phyloP scores from a whole-genome alignment of 1,140 invertebrate genomes.

The Oedothorax gibbosus region DNA sequence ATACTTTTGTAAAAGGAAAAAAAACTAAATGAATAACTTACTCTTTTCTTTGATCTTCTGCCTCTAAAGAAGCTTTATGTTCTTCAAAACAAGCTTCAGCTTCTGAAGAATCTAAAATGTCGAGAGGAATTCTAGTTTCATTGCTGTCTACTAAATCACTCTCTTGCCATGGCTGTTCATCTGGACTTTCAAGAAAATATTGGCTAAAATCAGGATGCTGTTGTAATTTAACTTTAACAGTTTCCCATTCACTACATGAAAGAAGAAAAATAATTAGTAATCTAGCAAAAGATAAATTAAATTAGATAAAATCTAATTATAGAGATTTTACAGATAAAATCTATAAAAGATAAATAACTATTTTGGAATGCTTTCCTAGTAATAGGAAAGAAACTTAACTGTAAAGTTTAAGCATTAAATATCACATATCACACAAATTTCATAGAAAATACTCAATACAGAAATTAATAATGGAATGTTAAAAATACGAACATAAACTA shows the following conservation, averaged over 20 bases:
- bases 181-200: slow-evolving; percentile 80
- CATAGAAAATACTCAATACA: too few relatives aligned
- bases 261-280: background rate
- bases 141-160: slow-evolving; percentile 75
- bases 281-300: background rate
- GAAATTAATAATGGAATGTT: too few relatives aligned
- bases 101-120: slow-evolving; percentile 89
- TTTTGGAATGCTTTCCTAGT: too few relatives aligned
- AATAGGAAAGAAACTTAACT: too few relatives aligned
- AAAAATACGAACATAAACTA: too few relatives aligned
- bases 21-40: slow-evolving; percentile 71
- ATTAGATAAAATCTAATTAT: too few relatives aligned
- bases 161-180: slow-evolving; percentile 85
- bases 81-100: slow-evolving; percentile 92
- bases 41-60: slow-evolving; percentile 90
- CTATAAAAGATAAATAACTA: too few relatives aligned
- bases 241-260: slow-evolving; percentile 82
- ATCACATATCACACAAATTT: too few relatives aligned
- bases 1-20: slow-evolving; percentile 19
- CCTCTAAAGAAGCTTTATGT: slow-evolving; percentile 89
- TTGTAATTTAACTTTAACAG: slow-evolving; percentile 84
- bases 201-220: slow-evolving; percentile 89
- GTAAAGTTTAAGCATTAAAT: too few relatives aligned
- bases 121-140: slow-evolving; percentile 84
- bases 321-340: too few relatives aligned